Evolutionary conservation across 2,888 invertebrate genomes (phyloP).

Genomic region (Metellina segmentata): DNA sequence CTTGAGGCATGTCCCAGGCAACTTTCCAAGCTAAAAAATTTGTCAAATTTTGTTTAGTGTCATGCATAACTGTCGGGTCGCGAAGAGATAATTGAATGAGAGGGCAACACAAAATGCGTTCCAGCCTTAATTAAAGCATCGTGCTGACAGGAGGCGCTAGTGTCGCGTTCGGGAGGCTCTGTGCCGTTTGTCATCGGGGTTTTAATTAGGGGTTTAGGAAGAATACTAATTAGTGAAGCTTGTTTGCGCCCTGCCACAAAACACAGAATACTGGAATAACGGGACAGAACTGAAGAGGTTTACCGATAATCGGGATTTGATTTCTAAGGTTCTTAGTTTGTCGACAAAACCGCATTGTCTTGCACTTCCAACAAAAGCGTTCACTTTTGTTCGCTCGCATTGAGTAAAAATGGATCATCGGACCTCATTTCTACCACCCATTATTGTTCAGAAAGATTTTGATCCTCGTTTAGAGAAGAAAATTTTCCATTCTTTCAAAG

Average conservation of each 20-base stretch:
- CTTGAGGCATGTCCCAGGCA: conserved; percentile 18
- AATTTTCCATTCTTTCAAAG: not conserved
- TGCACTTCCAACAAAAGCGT: conserved; percentile 2
- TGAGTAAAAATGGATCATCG: not conserved
- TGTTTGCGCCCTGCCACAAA: conserved; percentile 64
- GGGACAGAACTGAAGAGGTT: conserved; percentile 42
- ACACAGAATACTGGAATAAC: conserved; percentile 50
- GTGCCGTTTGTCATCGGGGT: conserved; percentile 69
- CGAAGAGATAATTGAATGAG: conserved; percentile 69
- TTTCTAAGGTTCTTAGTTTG: conserved; percentile 54
- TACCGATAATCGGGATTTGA: conserved; percentile 64
- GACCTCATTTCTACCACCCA: not conserved
- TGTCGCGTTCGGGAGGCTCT: conserved; percentile 29
- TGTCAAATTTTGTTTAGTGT: conserved; percentile 60
- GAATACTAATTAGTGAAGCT: conserved; percentile 70
- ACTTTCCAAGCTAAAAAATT: conserved; percentile 26
- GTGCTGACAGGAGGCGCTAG: conserved; percentile 56
- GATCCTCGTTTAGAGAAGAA: not conserved
- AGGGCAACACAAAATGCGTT: conserved; percentile 41
- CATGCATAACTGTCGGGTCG: conserved; percentile 43
- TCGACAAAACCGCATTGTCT: conserved; percentile 40
- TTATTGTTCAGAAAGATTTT: not conserved
- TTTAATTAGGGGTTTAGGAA: conserved; percentile 69
- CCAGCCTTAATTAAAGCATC: conserved; percentile 64
- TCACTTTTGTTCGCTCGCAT: conserved; percentile 19